Base-by-base conservation (phyloP, 2,797 vertebrate genomes). In the Syngnathus acus region DNA sequence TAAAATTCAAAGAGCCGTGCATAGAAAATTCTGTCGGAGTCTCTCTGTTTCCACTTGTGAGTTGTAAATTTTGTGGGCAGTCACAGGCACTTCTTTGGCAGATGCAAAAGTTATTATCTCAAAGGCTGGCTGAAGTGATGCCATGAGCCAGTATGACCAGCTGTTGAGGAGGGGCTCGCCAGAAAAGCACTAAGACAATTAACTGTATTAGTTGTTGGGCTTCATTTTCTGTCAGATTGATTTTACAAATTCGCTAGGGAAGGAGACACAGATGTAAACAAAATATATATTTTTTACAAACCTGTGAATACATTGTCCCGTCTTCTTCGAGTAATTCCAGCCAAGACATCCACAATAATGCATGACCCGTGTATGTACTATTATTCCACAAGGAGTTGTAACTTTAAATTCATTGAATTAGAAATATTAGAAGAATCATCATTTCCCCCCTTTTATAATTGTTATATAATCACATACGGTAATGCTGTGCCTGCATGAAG, bases 1-100 rank as follows among this genome's bases (percentile, higher is more conserved):
- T 97, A 97, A 94, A 97, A 98, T 98, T 98, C 95, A 98, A 98
- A 98, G 95, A 93, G 91, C 94, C 91, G 90, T 92, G 93, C 93
- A 95, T 96, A 94, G 93, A 94, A 94, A 95, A 97, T 97, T 95
- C 94, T 93, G 93, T 93, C 87, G 89, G 91, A 94, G 94, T 93
- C 93, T 92, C 93, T 92, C 92, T 91, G 93, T 93, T 93, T 94
- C 93, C 95, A 95, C 95, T 95, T 93, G 95, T 91, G 94, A 95
- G 95, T 94, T 95, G 94, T 95, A 94, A 94, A 96, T 95, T 96
- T 92, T 93, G 94, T 93, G 95, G 95, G 94, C 95, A 95, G 96
- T 92, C 86, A 92, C 90, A 88, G 91, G 90, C 87, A 76, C 92
- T 92, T 90, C 87, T 86, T 93, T 93, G 90, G 93, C 95, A 96